Evolutionary conservation across 2,888 invertebrate genomes (phyloP), one percentile per base, ranked within the genome.

Genomic region (Scotopteryx bipunctaria): DNA sequence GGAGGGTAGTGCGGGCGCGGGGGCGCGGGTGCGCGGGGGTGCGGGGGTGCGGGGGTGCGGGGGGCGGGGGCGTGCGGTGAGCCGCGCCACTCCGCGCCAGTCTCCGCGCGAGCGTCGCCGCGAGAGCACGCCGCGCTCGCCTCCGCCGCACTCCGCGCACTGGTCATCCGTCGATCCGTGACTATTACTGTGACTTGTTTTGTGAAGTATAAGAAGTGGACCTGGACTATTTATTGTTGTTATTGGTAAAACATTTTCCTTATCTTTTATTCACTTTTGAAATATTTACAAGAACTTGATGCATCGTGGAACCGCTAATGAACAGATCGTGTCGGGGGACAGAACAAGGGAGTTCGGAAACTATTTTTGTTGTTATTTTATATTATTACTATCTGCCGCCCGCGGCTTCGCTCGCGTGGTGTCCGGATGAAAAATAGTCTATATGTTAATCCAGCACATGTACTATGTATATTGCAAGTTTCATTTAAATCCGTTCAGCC

Each of bases 121-220:
- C 25, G 9, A 27, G 38, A 4, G 3, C 37, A 13, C 37, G 19
- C 25, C n/a, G 14, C 5, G 27, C 6, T 14, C 37, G 37, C 31
- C 11, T 13, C 19, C 29, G 45, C 47, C 25, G n/a, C 19, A 25
- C n/a, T 16, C 16, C n/a, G 9, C 13, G 15, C 41, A 27, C 27
- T 11, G 9, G 19, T 9, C 36, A 9, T 9, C 5, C 27, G n/a
- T 9, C 17, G 38, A 25, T 3, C 16, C 17, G 40, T 40, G 40
- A 33, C n/a, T 8, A 23, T 23, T 13, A 21, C 9, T 33, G 42
- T 42, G 43, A 16, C 16, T 17, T 9, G 1, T 0, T 14, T 13
- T 0, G 4, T 37, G 14, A 9, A 15, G n/a, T n/a, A n/a, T 9
- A 8, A 15, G 8, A 9, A 37, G 15, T 25, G 23, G 15, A 25